Evolutionary conservation across 2,797 vertebrate genomes (phyloP), one percentile per base, ranked within the genome.

Genomic region (Galagoides demidoff): DNA sequence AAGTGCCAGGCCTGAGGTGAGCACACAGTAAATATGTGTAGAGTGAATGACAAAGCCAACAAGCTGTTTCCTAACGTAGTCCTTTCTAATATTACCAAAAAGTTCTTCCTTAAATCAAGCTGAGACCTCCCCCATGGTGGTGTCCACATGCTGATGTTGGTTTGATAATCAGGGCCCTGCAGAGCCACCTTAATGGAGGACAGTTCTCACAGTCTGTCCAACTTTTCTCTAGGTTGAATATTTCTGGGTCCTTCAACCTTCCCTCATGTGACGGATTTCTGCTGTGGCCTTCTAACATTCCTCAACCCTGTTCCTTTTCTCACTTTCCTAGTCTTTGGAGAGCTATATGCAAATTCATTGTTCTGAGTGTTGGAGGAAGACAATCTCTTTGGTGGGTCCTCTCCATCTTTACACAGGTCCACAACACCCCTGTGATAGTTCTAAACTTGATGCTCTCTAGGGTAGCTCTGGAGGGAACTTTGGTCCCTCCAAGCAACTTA

Each of bases 71-170:
- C 27, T 29, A 39, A 7, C 19, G 49, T 52, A 43, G 29, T 59
- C 52, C 63, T 86, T 77, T 49, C 37, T 52, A 19, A 74, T 4
- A 7, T 20, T 39, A 10, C 23, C 64, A 90, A 55, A 83, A 73
- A 84, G 59, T 31, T 37, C 49, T 82, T 81, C 66, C 63, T 92
- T 61, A 73, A 85, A 73, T 82, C 78, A 70, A 87, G 85, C 71
- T 55, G 39, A 79, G 49, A 63, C 31, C 27, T 68, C 14, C 6
- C n/a, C 45, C 9, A 25, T 55, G 10, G 37, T 29, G 4, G 29
- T 3, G 29, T 55, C 25, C 61, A 59, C 52, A 55, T 64, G 66
- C 61, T 70, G 55, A 23, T 31, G 25, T 59, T 70, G 27, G 20
- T 74, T 89, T 90, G 34, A 83, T 11, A 79, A 34, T 39, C 37